Conservation (phyloP, 2,113 vertebrate species). For the Dasypus novemcinctus region DNA sequence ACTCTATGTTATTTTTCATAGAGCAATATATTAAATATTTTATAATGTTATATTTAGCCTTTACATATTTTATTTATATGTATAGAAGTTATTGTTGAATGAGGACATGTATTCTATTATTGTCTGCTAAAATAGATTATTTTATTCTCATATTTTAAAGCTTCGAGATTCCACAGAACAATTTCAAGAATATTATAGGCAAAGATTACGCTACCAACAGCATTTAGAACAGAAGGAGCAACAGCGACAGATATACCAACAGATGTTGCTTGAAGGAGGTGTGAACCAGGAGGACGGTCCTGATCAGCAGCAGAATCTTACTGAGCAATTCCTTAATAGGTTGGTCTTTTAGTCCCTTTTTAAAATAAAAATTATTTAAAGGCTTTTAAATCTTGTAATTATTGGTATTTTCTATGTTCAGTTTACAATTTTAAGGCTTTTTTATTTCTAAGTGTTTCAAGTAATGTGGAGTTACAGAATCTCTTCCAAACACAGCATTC, state of each 20-base stretch:
- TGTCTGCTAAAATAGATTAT: slow-evolving; percentile 29
- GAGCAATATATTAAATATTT: slow-evolving; percentile 35
- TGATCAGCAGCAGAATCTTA: slow-evolving; percentile 93
- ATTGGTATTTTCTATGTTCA: background rate
- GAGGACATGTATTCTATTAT: background rate
- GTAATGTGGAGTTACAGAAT: background rate
- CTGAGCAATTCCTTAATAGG: slow-evolving; percentile 97
- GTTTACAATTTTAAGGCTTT: slow-evolving; percentile 38
- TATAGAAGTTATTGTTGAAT: background rate
- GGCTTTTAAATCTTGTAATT: background rate
- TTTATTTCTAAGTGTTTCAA: background rate
- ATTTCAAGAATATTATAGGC: slow-evolving; percentile 96
- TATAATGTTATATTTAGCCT: slow-evolving; percentile 17
- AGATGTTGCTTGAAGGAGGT: slow-evolving; percentile 97
- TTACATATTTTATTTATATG: slow-evolving; percentile 29
- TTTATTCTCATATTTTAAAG: slow-evolving; percentile 80
- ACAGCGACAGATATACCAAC: slow-evolving; percentile 95
- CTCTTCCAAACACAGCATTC: slow-evolving; percentile 3
- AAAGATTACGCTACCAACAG: slow-evolving; percentile 96
- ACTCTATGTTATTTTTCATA: slow-evolving; percentile 37
- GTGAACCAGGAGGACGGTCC: slow-evolving; percentile 91
- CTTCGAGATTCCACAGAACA: slow-evolving; percentile 95
- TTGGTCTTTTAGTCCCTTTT: slow-evolving; percentile 72
- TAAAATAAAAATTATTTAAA: slow-evolving; percentile 15
- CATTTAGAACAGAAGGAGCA: slow-evolving; percentile 99